These are phyloP conservation scores for Artemia sinica DNA, from an alignment of 2,888 invertebrate genomes.

Conservation along the genomic window DNA sequence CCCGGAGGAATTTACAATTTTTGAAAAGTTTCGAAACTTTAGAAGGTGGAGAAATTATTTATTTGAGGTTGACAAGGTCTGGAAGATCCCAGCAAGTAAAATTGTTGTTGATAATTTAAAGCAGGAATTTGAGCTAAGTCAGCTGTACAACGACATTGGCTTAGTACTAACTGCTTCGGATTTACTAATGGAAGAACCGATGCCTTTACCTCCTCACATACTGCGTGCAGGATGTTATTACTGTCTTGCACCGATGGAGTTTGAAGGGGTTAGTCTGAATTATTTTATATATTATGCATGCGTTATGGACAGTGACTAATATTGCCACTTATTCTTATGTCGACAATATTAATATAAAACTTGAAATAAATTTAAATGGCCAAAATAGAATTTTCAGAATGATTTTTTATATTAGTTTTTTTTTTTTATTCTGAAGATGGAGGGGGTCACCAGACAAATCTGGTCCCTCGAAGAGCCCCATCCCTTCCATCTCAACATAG, in stretches of 20 bases:
- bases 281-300: too few relatives aligned
- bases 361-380: too few relatives aligned
- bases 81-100: not conserved
- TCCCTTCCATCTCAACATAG: too few relatives aligned
- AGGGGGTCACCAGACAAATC: too few relatives aligned
- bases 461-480: too few relatives aligned
- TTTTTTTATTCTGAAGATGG: too few relatives aligned
- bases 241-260: constrained; percentile 1
- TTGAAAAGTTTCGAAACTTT: not conserved
- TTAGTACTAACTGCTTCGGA: not conserved
- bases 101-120: not conserved
- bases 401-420: too few relatives aligned
- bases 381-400: too few relatives aligned
- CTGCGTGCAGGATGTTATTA: constrained; percentile 1
- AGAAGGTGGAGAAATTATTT: constrained; percentile 3
- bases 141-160: not conserved
- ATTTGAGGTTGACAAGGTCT: not conserved
- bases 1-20: not conserved
- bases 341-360: too few relatives aligned
- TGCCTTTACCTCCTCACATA: not conserved
- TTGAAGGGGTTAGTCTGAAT: not conserved
- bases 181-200: not conserved
- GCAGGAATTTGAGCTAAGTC: not conserved
- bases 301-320: too few relatives aligned
- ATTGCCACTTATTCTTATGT: too few relatives aligned